Evolutionary conservation across 2,888 invertebrate genomes (phyloP).

Genomic region (Leptothorax acervorum): DNA sequence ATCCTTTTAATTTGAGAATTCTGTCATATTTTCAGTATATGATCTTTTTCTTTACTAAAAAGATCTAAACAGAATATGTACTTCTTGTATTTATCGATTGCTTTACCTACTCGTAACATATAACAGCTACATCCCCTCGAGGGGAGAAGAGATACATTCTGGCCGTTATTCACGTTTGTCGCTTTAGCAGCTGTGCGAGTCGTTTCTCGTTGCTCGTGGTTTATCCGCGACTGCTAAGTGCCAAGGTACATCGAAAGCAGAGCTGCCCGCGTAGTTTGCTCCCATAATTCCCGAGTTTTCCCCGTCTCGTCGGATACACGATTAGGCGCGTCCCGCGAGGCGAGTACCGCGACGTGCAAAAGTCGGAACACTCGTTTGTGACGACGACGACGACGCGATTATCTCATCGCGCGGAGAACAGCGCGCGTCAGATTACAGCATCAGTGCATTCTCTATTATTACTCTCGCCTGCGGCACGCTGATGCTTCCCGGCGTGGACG

Average conservation of each 20-base stretch:
- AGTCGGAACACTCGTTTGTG: constrained; percentile 40
- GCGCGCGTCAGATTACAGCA: constrained; percentile 18
- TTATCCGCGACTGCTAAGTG: constrained; percentile 72
- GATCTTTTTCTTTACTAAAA: neutral
- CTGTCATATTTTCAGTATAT: neutral
- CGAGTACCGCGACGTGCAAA: constrained; percentile 16
- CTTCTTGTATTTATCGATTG: constrained; percentile 6
- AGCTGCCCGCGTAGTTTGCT: constrained; percentile 64
- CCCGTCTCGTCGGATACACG: constrained; percentile 38
- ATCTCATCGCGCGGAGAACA: constrained; percentile 35
- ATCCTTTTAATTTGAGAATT: neutral
- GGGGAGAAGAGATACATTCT: constrained; percentile 42
- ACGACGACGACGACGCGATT: constrained; percentile 18
- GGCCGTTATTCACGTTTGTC: constrained; percentile 69
- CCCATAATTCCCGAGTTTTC: constrained; percentile 67
- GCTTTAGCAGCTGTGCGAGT: constrained; percentile 66
- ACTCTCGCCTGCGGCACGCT: neutral
- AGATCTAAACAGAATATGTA: neutral
- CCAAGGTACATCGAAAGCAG: constrained; percentile 72
- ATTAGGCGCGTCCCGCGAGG: constrained; percentile 24
- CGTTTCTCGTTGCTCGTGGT: constrained; percentile 71
- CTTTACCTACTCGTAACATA: neutral
- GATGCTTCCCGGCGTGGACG: neutral
- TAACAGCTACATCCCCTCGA: neutral
- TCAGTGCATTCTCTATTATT: constrained; percentile 18